Evolutionary conservation across 2,113 vertebrate genomes (phyloP).

Genomic region (Falcunculus frontatus): DNA sequence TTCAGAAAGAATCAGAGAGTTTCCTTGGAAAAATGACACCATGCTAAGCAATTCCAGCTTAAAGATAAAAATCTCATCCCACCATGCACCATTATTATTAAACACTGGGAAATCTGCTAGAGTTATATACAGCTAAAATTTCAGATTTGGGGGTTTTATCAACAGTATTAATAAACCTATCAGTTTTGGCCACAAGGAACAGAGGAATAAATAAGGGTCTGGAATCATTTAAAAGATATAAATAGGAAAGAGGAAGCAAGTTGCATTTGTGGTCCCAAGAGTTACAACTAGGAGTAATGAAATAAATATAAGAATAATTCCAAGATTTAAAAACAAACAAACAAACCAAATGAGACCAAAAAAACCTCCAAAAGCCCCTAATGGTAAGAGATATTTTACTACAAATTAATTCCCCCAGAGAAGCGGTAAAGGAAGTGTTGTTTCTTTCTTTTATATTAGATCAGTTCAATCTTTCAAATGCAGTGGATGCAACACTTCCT

Average conservation of each 20-base stretch:
- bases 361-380: neutral
- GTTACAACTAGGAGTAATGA: neutral
- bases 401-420: neutral
- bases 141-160: neutral
- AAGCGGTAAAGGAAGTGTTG: neutral
- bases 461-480: neutral
- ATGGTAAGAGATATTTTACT: neutral
- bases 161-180: neutral
- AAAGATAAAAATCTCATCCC: neutral
- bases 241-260: constrained; percentile 23
- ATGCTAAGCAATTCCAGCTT: neutral
- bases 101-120: neutral
- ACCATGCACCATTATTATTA: neutral
- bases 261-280: neutral
- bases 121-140: neutral
- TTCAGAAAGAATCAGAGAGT: neutral
- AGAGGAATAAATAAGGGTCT: neutral
- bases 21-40: neutral
- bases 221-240: neutral
- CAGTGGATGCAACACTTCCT: neutral
- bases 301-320: neutral
- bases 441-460: neutral
- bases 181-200: neutral
- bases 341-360: neutral
- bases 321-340: neutral